Conservation (phyloP, 2,888 invertebrate species). For the Drosophila suboccidentalis region DNA sequence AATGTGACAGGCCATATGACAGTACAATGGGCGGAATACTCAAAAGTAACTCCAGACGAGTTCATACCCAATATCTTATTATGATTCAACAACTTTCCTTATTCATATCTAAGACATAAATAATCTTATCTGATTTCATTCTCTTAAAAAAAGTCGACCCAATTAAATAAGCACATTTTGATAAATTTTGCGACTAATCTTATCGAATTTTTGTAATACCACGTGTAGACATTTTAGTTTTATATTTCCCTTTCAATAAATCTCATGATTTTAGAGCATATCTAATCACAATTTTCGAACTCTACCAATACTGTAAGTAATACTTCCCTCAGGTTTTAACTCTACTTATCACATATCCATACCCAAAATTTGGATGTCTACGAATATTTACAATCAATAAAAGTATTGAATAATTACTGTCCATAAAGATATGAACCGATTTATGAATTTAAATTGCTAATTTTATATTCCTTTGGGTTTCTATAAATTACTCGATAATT, state of each 20-base stretch:
- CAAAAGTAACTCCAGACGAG: not conserved
- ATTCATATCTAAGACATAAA: not conserved
- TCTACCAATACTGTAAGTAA: too few species aligned
- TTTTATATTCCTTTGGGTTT: not conserved
- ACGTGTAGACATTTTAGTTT: not conserved
- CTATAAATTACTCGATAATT: conserved; percentile 35
- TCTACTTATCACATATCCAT: too few species aligned
- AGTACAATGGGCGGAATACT: conserved; percentile 31
- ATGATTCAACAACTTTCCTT: not conserved
- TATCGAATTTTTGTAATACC: not conserved
- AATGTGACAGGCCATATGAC: conserved; percentile 62
- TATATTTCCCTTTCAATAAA: not conserved
- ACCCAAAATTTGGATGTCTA: too few species aligned
- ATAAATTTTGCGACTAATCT: not conserved
- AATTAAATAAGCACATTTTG: not conserved
- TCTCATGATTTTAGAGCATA: not conserved
- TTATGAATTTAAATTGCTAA: conserved; percentile 4
- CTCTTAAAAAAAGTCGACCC: not conserved
- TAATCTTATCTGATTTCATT: not conserved
- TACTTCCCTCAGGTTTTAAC: too few species aligned
- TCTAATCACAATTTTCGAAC: too few species aligned
- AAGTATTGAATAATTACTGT: not conserved
- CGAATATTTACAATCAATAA: too few species aligned
- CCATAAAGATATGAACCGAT: conserved; percentile 31
- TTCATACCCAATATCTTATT: not conserved